Percentiles rank a stretch among this genome's conserved stretches.
These are phyloP conservation scores for Sebastes taczanowskii DNA, from an alignment of 2,797 vertebrate species.

Conservation along the genomic window DNA sequence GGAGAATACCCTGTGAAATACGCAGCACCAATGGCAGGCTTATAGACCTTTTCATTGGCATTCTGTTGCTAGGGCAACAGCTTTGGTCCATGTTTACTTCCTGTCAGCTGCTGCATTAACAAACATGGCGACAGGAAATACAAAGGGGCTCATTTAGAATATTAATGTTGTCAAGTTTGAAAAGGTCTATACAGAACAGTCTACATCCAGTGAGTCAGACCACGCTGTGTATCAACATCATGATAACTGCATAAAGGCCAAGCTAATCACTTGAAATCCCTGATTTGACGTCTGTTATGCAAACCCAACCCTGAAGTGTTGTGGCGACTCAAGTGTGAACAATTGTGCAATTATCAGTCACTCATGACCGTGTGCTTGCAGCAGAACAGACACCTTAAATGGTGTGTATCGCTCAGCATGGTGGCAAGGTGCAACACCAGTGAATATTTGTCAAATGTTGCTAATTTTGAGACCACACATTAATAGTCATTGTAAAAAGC, in stretches of 20 bases:
- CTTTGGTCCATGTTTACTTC: not conserved
- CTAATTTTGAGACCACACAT: not conserved
- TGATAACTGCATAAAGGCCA: not conserved
- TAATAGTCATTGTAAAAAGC: not conserved
- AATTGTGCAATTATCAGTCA: constrained; percentile 29
- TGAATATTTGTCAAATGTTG: not conserved
- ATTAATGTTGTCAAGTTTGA: not conserved
- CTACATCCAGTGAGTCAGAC: not conserved
- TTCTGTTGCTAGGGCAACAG: not conserved
- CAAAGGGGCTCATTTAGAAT: not conserved
- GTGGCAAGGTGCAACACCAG: not conserved
- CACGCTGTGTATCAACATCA: not conserved
- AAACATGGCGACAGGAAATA: too few species aligned
- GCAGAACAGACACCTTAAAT: constrained; percentile 14
- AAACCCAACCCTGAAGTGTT: constrained; percentile 13
- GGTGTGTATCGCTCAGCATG: not conserved
- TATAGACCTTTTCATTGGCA: not conserved
- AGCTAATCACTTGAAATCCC: constrained; percentile 22
- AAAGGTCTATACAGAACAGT: not conserved
- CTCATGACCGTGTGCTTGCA: not conserved
- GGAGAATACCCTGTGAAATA: not conserved
- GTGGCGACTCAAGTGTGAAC: constrained; percentile 31
- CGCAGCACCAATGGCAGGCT: not conserved
- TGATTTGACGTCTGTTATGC: constrained; percentile 21
- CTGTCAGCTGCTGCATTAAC: not conserved